Conservation (phyloP, 2,113 vertebrate genomes). For the Puffinus mauretanicus region DNA sequence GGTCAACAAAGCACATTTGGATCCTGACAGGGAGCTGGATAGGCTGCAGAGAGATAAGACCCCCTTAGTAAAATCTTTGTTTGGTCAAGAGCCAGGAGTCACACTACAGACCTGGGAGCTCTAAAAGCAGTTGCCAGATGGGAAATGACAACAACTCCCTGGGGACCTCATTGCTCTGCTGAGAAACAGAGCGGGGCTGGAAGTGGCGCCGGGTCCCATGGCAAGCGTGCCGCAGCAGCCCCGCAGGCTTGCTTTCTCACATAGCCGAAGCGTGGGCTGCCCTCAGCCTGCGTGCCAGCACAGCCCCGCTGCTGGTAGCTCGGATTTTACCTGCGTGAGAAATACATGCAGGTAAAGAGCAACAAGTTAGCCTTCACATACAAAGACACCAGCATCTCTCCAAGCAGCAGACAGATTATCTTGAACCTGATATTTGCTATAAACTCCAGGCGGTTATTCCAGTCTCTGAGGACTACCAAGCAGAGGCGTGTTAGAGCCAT, state of each 20-base stretch:
- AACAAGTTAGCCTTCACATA: neutral
- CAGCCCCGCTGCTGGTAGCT: neutral
- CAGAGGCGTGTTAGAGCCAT: neutral
- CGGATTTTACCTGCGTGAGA: neutral
- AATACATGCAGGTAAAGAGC: neutral
- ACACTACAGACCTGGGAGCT: neutral
- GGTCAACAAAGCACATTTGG: neutral
- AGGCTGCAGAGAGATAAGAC: neutral
- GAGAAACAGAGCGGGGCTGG: neutral
- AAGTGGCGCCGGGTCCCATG: fast-evolving
- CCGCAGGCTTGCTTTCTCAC: neutral
- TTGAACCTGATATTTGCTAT: neutral
- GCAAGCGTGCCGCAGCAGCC: neutral
- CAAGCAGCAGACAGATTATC: neutral
- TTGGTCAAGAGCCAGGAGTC: neutral
- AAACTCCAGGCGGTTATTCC: neutral
- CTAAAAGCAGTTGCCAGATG: neutral
- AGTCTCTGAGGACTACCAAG: neutral
- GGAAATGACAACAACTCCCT: neutral
- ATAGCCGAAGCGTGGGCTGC: neutral
- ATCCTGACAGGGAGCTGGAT: neutral
- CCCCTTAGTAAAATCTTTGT: neutral
- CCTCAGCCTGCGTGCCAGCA: neutral
- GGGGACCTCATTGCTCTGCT: neutral
- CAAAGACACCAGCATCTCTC: neutral